Percentiles rank a stretch among this genome's conserved stretches.
Conservation (phyloP, 2,797 vertebrate genomes). For the Gymnothorax javanicus region DNA sequence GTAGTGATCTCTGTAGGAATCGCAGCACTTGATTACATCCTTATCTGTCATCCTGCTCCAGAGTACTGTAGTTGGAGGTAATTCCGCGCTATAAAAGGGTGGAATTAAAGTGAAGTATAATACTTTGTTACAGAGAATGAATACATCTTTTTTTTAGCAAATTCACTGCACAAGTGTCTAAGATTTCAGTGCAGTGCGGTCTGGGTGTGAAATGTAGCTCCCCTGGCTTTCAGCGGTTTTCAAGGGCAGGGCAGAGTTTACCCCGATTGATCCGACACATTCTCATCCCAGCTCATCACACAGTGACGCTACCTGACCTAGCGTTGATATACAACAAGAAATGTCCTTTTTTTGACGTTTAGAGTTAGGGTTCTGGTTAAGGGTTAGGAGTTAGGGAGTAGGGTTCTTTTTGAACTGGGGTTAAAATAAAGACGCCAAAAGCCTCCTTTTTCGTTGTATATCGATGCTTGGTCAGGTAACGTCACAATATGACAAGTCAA, state of each 20-base stretch:
- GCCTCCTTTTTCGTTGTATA: too few species aligned
- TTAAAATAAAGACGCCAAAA: too few species aligned
- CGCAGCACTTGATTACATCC: background rate
- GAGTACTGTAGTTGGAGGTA: conserved; percentile 17
- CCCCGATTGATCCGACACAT: conserved; percentile 73
- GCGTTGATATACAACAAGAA: too few species aligned
- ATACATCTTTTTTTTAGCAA: conserved; percentile 38
- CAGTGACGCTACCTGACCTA: too few species aligned
- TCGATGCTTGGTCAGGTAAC: too few species aligned
- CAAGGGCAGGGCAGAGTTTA: conserved; percentile 71
- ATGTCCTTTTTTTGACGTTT: too few species aligned
- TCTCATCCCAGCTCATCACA: too few species aligned
- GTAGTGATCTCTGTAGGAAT: background rate
- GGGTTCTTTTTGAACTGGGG: too few species aligned
- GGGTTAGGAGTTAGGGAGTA: too few species aligned
- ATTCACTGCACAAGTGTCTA: conserved; percentile 19
- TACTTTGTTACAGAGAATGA: conserved; percentile 27
- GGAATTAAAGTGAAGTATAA: conserved; percentile 24
- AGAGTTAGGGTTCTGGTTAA: too few species aligned
- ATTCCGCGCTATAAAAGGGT: conserved; percentile 19
- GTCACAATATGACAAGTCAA: too few species aligned
- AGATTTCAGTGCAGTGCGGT: conserved; percentile 52
- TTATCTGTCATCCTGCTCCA: conserved; percentile 27
- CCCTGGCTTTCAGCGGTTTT: conserved; percentile 54
- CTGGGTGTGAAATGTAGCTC: conserved; percentile 66